Base-by-base conservation (phyloP, 2,797 vertebrate genomes). In the Cryptoblepharus egeriae region DNA sequence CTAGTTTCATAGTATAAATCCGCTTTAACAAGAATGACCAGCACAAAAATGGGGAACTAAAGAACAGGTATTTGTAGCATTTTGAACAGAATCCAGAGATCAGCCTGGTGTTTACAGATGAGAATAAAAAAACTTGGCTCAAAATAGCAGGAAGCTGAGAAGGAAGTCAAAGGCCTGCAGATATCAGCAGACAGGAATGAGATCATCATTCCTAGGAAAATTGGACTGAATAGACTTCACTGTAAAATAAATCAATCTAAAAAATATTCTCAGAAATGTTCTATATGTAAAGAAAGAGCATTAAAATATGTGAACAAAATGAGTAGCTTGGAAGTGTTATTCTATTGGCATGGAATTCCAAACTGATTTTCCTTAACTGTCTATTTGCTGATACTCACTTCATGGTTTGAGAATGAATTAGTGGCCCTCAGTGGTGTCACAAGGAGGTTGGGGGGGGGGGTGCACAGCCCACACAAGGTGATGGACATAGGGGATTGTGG, bases 71-170 rank as follows among this genome's bases (percentile, higher is more conserved):
- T 1, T 58, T 84, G 65, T 84, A 82, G 71, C 65, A 37, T 90
- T 77, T 70, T 68, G 52, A 89, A 68, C 69, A 30, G 77, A 80
- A 79, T 79, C 71, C 85, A 71, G 82, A 69, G 82, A 77, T 39
- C 81, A 78, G 81, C 74, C 63, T 86, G 87, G 76, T 77, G 86
- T 90, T 82, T 16, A 8, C 39, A 22, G 49, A 32, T 65, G 35
- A 84, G 87, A 87, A 88, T 81, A 32, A 82, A 87, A 83, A 87
- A n/a, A 58, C 68, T 89, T 88, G 79, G 76, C 77, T 84, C 2
- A 2, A 81, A 88, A 73, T 64, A 77, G 74, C 80, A 77, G 75
- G 75, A 83, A 63, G 3, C 0, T 39, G 57, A 75, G 76, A 88
- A 81, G 85, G 78, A 88, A 83, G 63, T 69, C 73, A 74, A 68